Base-by-base conservation (phyloP, 2,888 invertebrate genomes). In the Axea sp. region DNA sequence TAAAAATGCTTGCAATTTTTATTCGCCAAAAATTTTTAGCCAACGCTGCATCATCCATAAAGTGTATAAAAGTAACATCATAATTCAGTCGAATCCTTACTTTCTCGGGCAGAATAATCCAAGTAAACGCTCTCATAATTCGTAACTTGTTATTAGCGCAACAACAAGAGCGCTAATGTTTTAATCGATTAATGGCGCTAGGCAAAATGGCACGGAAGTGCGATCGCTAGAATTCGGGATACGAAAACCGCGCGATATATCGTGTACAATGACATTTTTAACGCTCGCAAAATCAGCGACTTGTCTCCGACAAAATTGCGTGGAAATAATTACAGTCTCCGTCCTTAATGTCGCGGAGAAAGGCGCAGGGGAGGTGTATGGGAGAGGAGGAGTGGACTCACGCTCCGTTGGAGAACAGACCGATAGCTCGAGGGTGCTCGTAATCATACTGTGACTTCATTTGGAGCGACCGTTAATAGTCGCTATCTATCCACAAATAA, bases 181-280 rank as follows among this genome's bases (percentile, higher is more conserved):
- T 80, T 80, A 82, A 82, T 83, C 83, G 82, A 83, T 83, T 82
- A 57, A 68, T 55, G 67, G 14, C 72, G 67, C 73, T 62, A 55
- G 11, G 69, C 9, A 33, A 45, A 67, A 49, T 26, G 35, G 47
- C 17, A 47, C 30, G 49, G 57, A 69, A 53, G 51, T 22, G 33
- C 35, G 35, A 35, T 65, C 15, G 59, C 37, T 31, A 14, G 39
- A 22, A 5, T 12, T 31, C 35, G 12, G 19, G 43, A 60, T 30
- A 47, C 9, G 55, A 53, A 53, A 69, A 62, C 39, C 19, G 43
- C 28, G 59, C 59, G 71, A 76, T 76, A 67, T 55, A 71, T 73
- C 49, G 59, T 37, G 47, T 47, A 17, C 77, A 72, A 73, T 74
- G 73, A 76, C 71, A 76, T 68, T 76, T 77, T 76, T 77, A 15